Evolutionary conservation across 2,113 vertebrate species (phyloP).

Genomic region (Podarcis cretensis): DNA sequence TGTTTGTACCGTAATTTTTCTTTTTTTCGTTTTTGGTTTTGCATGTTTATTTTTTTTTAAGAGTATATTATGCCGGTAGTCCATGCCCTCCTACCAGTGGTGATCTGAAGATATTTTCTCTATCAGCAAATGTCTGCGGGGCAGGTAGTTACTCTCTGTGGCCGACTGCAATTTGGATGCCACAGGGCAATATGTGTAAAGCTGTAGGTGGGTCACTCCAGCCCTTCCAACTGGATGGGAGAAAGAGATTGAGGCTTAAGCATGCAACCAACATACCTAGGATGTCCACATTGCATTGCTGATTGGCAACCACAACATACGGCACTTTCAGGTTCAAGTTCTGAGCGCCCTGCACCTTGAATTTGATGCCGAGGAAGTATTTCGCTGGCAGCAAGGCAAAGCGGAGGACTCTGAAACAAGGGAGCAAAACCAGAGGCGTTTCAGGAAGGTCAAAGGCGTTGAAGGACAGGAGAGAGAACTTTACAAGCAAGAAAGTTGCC

Average conservation of each 20-base stretch:
- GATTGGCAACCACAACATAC: slow-evolving; percentile 5
- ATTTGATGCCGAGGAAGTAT: slow-evolving; percentile 2
- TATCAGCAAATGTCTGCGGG: background rate
- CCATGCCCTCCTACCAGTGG: too few relatives aligned
- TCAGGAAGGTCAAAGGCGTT: background rate
- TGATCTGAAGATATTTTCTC: background rate
- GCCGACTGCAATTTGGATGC: too few relatives aligned
- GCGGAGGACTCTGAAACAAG: slow-evolving; percentile 9
- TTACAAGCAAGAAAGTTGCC: background rate
- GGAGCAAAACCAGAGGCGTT: background rate
- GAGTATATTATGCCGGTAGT: background rate
- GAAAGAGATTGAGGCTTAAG: background rate
- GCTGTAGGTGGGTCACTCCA: background rate
- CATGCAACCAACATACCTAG: slow-evolving; percentile 5
- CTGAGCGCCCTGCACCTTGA: background rate
- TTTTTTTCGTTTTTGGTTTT: too few relatives aligned
- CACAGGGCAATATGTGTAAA: background rate
- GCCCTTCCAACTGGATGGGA: background rate
- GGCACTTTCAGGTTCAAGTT: slow-evolving; percentile 12
- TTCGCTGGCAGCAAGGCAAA: slow-evolving; percentile 9
- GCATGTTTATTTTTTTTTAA: too few relatives aligned
- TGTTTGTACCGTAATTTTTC: too few relatives aligned
- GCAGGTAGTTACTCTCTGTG: background rate
- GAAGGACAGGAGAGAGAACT: background rate
- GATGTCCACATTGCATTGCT: slow-evolving; percentile 7